phyloP scores from a whole-genome alignment of 2,888 invertebrate species.

The Cremastobaeus sp. region DNA sequence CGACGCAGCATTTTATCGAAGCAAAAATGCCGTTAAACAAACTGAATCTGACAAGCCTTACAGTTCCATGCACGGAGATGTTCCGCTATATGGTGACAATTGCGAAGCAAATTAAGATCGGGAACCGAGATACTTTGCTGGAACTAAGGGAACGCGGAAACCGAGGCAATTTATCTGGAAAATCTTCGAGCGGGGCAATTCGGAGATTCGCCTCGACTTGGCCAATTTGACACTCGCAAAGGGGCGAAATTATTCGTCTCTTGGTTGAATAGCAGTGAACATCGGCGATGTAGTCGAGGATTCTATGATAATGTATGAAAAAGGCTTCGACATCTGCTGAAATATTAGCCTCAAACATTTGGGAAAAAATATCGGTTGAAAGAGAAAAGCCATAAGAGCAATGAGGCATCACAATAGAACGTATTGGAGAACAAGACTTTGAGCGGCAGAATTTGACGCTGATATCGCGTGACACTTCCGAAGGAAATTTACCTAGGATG shows the following conservation, averaged over 20 bases:
- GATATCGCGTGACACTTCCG: too few species aligned
- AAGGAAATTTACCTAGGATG: background rate
- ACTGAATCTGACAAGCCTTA: conserved; percentile 42
- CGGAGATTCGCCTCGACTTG: conserved; percentile 12
- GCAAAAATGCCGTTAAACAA: conserved; percentile 64
- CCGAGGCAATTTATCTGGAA: conserved; percentile 24
- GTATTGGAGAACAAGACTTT: too few species aligned
- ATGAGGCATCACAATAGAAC: too few species aligned
- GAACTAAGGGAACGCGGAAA: conserved; percentile 14
- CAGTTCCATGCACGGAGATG: conserved; percentile 3
- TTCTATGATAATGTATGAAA: too few species aligned
- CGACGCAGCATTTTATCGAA: conserved; percentile 67
- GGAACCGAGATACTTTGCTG: conserved; percentile 13
- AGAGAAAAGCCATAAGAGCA: too few species aligned
- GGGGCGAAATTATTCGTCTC: conserved; percentile 20
- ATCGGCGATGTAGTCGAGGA: background rate
- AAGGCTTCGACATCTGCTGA: too few species aligned
- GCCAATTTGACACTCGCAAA: conserved; percentile 16
- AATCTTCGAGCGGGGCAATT: conserved; percentile 33
- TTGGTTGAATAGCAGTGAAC: conserved; percentile 6
- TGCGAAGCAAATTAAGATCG: conserved; percentile 39
- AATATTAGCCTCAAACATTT: too few species aligned
- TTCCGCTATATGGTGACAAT: conserved; percentile 27
- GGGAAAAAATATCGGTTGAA: too few species aligned
- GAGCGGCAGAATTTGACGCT: background rate